These are phyloP conservation scores for Ambastaia sidthimunki DNA, from an alignment of 2,797 vertebrate genomes.

Conservation along the genomic window DNA sequence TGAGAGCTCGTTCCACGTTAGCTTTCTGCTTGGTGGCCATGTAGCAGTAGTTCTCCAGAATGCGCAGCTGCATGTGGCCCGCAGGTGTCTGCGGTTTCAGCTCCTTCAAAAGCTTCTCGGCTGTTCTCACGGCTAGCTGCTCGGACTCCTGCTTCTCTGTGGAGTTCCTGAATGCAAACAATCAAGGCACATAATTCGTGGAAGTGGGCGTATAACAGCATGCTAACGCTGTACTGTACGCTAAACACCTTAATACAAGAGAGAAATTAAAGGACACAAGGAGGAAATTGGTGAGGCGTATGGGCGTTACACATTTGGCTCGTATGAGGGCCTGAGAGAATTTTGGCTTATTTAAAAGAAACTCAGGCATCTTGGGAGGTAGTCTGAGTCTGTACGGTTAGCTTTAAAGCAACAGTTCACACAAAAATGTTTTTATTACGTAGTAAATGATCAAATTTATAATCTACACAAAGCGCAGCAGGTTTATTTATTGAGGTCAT, in stretches of 20 bases:
- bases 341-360: background rate
- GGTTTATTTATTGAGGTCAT: no score
- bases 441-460: no score
- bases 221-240: background rate
- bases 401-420: no score
- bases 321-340: background rate
- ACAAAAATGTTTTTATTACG: no score
- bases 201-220: background rate
- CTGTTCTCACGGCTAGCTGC: slow-evolving; percentile 92
- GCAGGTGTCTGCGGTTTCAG: slow-evolving; percentile 90
- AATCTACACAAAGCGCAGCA: no score
- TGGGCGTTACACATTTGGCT: background rate
- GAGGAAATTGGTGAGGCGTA: no score
- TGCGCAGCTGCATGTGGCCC: slow-evolving; percentile 87
- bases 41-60: slow-evolving; percentile 94
- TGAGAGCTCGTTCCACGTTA: slow-evolving; percentile 89
- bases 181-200: background rate
- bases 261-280: background rate
- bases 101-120: slow-evolving; percentile 95
- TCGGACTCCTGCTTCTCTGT: slow-evolving; percentile 96
- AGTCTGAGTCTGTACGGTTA: no score
- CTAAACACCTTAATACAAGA: background rate
- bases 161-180: slow-evolving; percentile 81
- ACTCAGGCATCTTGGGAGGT: no score
- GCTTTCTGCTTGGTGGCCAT: slow-evolving; percentile 94